These are phyloP conservation scores for Noctua pronuba DNA, from an alignment of 2,888 invertebrate species.

Conservation along the genomic window DNA sequence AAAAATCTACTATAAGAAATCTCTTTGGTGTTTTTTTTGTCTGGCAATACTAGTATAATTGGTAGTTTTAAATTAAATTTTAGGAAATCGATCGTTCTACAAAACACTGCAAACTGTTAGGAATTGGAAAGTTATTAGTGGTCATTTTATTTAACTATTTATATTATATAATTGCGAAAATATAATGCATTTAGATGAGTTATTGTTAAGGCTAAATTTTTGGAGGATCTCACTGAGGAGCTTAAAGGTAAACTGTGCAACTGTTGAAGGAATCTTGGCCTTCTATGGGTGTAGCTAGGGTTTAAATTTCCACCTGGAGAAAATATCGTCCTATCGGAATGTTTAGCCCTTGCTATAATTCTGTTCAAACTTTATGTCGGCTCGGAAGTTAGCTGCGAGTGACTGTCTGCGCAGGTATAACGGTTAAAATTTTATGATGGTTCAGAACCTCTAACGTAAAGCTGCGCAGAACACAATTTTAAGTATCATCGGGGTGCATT, in stretches of 20 bases:
- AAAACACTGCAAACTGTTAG: conserved; percentile 61
- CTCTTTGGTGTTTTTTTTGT: conserved; percentile 11
- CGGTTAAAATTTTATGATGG: too few relatives aligned
- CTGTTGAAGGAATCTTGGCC: neutral
- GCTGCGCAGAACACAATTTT: too few relatives aligned
- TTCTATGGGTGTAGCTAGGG: conserved; percentile 19
- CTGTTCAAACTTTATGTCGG: too few relatives aligned
- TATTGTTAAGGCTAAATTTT: conserved; percentile 60
- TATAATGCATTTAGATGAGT: conserved; percentile 74
- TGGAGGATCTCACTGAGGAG: conserved; percentile 47
- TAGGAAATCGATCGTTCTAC: conserved; percentile 39
- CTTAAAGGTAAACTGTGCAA: conserved; percentile 21
- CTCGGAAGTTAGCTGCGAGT: too few relatives aligned
- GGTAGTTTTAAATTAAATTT: conserved; percentile 33
- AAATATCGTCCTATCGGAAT: neutral
- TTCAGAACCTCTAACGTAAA: too few relatives aligned
- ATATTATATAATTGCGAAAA: conserved; percentile 52
- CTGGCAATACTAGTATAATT: conserved; percentile 52
- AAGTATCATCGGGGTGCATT: too few relatives aligned
- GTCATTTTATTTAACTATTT: conserved; percentile 67
- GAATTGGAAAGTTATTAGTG: conserved; percentile 63
- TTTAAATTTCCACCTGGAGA: neutral
- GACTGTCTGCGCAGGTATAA: too few relatives aligned
- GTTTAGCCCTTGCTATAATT: neutral
- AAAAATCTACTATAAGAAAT: neutral